Conservation (phyloP, 2,888 invertebrate species). For the Malacosoma neustria region DNA sequence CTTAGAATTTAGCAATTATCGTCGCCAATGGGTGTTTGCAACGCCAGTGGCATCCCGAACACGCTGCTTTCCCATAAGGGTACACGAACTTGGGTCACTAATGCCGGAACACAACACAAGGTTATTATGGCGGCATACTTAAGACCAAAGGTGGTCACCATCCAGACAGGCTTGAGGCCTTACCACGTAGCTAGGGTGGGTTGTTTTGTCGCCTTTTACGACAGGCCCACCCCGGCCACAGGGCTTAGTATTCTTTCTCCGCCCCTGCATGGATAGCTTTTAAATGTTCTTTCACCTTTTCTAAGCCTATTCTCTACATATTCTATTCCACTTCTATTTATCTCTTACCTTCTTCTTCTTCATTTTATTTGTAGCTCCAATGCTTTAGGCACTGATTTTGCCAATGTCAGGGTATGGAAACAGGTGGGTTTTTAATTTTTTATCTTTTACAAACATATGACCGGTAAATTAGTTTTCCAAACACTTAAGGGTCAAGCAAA, state of each 20-base stretch:
- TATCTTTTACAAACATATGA: too few species aligned
- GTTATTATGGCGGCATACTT: neutral
- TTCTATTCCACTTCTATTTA: too few species aligned
- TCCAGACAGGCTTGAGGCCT: neutral
- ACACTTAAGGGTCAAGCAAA: too few species aligned
- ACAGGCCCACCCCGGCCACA: neutral
- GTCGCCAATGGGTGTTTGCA: neutral
- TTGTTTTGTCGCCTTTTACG: neutral
- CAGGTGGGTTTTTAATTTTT: too few species aligned
- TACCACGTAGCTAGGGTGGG: neutral
- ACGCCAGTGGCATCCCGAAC: neutral
- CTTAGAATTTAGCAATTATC: too few species aligned
- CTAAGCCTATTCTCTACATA: too few species aligned
- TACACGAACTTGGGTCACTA: neutral
- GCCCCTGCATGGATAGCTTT: neutral
- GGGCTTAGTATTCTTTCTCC: neutral
- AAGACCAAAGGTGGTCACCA: neutral
- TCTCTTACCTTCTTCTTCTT: too few species aligned
- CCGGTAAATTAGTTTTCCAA: too few species aligned
- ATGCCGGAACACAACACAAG: neutral
- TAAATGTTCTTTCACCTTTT: too few species aligned
- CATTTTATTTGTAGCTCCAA: too few species aligned
- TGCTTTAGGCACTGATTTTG: too few species aligned
- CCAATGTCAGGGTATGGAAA: too few species aligned
- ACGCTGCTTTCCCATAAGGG: neutral